phyloP scores from a whole-genome alignment of 2,888 invertebrate genomes.

The Pseudococcus jackbeardsleyi region DNA sequence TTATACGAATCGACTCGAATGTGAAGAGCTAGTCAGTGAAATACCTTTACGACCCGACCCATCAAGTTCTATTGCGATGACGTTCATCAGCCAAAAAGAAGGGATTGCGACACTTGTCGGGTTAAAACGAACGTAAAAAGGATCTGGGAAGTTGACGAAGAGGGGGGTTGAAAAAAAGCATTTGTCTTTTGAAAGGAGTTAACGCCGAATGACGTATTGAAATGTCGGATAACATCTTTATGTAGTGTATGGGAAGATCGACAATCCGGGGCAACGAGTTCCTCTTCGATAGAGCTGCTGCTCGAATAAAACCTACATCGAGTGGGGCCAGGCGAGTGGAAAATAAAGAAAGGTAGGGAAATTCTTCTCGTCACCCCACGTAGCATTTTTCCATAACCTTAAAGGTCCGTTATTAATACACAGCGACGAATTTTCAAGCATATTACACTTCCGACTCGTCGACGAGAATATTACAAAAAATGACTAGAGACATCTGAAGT shows the following conservation, averaged over 20 bases:
- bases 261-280: not conserved
- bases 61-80: not conserved
- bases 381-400: not conserved
- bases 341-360: not conserved
- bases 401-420: constrained; percentile 31
- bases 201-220: constrained; percentile 44
- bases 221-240: constrained; percentile 47
- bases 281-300: not conserved
- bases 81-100: not conserved
- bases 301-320: not conserved
- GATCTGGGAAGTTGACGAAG: not conserved
- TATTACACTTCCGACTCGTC: not conserved
- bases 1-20: not conserved
- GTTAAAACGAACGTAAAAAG: constrained; percentile 24
- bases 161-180: not conserved
- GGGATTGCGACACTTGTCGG: constrained; percentile 12
- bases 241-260: not conserved
- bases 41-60: not conserved
- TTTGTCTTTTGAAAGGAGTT: constrained; percentile 31
- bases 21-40: not conserved
- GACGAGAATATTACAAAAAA: not conserved
- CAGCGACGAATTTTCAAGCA: constrained; percentile 43
- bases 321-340: no score
- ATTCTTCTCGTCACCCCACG: not conserved
- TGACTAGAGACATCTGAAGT: constrained; percentile 7